These are phyloP conservation scores for Odontothrips loti DNA, from an alignment of 2,888 invertebrate species.

Conservation along the genomic window DNA sequence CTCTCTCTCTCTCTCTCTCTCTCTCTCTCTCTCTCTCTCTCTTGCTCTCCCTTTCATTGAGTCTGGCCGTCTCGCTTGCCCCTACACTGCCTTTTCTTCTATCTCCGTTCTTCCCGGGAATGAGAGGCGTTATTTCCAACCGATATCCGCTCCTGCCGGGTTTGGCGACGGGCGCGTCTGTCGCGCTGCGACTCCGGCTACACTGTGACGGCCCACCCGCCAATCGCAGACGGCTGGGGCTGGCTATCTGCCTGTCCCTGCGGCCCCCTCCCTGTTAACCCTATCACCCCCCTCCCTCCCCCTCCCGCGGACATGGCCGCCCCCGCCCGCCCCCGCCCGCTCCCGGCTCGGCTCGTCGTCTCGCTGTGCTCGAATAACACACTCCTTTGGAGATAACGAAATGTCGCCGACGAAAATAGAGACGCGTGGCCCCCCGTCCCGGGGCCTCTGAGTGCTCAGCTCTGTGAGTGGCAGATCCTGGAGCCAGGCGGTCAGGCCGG, in stretches of 20 bases:
- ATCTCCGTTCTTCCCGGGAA: not conserved
- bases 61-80: too few relatives aligned
- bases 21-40: too few relatives aligned
- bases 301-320: not conserved
- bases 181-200: too few relatives aligned
- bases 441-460: too few relatives aligned
- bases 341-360: not conserved
- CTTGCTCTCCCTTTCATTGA: too few relatives aligned
- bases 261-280: not conserved
- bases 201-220: not conserved
- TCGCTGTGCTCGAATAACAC: not conserved
- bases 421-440: not conserved
- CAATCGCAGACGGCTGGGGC: not conserved
- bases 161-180: too few relatives aligned
- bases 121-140: not conserved
- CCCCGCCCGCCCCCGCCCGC: not conserved
- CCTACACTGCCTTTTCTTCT: not conserved
- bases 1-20: too few relatives aligned
- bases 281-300: not conserved
- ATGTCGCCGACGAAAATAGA: not conserved
- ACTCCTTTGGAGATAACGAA: constrained; percentile 6
- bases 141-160: too few relatives aligned
- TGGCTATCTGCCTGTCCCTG: not conserved
- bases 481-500: too few relatives aligned
- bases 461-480: too few relatives aligned